Conservation (phyloP, 2,888 invertebrate genomes). For the Leptogaster cylindrica region DNA sequence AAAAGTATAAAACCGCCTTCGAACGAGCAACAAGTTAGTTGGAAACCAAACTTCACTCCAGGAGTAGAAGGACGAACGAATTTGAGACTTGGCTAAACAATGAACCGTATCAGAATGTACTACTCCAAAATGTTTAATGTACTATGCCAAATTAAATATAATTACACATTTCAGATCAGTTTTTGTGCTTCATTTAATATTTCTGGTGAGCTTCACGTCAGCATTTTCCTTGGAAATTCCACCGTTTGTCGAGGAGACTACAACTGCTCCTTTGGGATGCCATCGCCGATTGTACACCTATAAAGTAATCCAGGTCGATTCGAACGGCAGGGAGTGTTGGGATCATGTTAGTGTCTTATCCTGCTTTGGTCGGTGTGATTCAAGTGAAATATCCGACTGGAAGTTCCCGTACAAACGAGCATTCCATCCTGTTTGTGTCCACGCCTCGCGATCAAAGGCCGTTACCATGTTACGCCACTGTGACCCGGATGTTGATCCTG, state of each 20-base stretch:
- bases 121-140: neutral
- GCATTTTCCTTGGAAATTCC: constrained; percentile 53
- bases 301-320: constrained; percentile 66
- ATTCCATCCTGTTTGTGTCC: constrained; percentile 84
- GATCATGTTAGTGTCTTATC: constrained; percentile 76
- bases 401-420: constrained; percentile 87
- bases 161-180: constrained; percentile 16
- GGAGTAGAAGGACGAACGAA: neutral
- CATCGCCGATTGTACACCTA: constrained; percentile 71
- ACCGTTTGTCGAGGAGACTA: constrained; percentile 56
- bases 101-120: constrained; percentile 6
- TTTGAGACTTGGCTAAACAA: neutral
- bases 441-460: constrained; percentile 71
- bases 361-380: constrained; percentile 84
- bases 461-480: constrained; percentile 74
- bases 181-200: neutral
- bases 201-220: constrained; percentile 14
- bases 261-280: constrained; percentile 68
- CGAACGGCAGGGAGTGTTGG: constrained; percentile 72
- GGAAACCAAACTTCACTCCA: neutral
- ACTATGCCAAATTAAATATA: neutral
- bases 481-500: constrained; percentile 73
- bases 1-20: neutral
- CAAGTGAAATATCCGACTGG: constrained; percentile 88
- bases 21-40: constrained; percentile 28